These are phyloP conservation scores for Malacosoma neustria DNA, from an alignment of 2,888 invertebrate genomes.

Conservation along the genomic window DNA sequence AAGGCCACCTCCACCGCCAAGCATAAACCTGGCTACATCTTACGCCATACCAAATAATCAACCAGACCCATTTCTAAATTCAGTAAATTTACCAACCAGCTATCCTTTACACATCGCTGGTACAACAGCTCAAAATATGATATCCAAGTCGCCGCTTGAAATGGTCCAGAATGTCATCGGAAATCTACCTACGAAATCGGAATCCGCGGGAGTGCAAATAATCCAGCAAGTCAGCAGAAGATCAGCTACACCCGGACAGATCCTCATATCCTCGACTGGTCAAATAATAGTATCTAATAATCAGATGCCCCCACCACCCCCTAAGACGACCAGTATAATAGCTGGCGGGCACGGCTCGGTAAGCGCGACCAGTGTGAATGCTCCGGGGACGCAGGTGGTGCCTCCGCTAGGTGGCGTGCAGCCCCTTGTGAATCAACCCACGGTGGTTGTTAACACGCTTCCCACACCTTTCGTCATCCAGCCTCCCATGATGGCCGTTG, in stretches of 20 bases:
- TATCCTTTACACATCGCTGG: constrained; percentile 63
- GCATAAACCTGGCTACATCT: constrained; percentile 53
- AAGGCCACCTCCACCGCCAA: constrained; percentile 55
- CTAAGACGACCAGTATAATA: constrained; percentile 68
- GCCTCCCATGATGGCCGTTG: constrained; percentile 84
- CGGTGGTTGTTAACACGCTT: constrained; percentile 87
- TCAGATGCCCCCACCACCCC: constrained; percentile 80
- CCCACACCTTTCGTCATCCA: constrained; percentile 87
- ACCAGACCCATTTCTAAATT: constrained; percentile 62
- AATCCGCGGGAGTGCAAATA: constrained; percentile 57
- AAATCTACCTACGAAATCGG: constrained; percentile 72
- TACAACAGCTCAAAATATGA: constrained; percentile 67
- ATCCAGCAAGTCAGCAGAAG: constrained; percentile 35
- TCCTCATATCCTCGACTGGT: constrained; percentile 84
- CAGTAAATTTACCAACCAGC: constrained; percentile 61
- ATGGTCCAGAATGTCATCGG: constrained; percentile 87
- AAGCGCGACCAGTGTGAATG: constrained; percentile 79
- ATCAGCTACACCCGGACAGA: constrained; percentile 76
- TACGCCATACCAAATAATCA: constrained; percentile 65
- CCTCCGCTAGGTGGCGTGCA: constrained; percentile 78
- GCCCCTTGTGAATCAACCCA: constrained; percentile 82
- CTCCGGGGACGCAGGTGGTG: constrained; percentile 78
- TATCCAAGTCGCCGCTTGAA: constrained; percentile 79
- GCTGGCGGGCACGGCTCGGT: constrained; percentile 77
- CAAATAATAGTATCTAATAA: constrained; percentile 82